Conservation (phyloP, 2,888 invertebrate genomes). For the Embidobia sp. region DNA sequence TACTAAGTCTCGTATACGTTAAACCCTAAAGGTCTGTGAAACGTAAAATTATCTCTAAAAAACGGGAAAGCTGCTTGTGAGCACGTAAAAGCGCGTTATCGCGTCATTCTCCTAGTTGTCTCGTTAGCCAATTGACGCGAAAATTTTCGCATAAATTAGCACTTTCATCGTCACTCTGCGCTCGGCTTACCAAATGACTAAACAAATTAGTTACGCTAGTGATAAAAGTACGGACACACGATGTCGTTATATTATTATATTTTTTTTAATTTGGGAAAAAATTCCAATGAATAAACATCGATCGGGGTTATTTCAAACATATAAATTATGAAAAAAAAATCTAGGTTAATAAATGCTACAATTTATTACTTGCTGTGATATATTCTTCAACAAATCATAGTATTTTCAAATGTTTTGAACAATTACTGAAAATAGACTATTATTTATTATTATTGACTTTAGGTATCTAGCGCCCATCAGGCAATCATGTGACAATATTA, state of each 20-base stretch:
- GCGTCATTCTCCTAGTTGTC: constrained; percentile 63
- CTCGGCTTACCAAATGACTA: constrained; percentile 78
- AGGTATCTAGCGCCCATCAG: no score
- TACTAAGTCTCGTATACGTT: constrained; percentile 29
- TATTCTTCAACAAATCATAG: no score
- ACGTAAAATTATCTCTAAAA: constrained; percentile 65
- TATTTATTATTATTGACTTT: no score
- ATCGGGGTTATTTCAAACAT: constrained; percentile 30
- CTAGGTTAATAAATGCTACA: constrained; percentile 17
- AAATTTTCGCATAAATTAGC: constrained; percentile 72
- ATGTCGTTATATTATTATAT: constrained; percentile 24
- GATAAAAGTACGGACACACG: constrained; percentile 73
- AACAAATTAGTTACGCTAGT: constrained; percentile 78
- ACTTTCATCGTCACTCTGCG: constrained; percentile 74
- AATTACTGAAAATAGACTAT: no score
- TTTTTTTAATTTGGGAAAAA: constrained; percentile 55
- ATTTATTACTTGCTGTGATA: no score
- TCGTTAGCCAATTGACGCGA: constrained; percentile 73
- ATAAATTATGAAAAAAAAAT: constrained; percentile 12
- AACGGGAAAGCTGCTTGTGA: constrained; percentile 54
- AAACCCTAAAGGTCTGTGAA: constrained; percentile 59
- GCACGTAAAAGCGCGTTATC: constrained; percentile 61
- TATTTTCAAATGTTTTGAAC: no score
- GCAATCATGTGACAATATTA: no score
- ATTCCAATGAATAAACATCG: constrained; percentile 48